These are phyloP conservation scores for Cavia aperea DNA, from an alignment of 2,113 vertebrate genomes.

Conservation along the genomic window DNA sequence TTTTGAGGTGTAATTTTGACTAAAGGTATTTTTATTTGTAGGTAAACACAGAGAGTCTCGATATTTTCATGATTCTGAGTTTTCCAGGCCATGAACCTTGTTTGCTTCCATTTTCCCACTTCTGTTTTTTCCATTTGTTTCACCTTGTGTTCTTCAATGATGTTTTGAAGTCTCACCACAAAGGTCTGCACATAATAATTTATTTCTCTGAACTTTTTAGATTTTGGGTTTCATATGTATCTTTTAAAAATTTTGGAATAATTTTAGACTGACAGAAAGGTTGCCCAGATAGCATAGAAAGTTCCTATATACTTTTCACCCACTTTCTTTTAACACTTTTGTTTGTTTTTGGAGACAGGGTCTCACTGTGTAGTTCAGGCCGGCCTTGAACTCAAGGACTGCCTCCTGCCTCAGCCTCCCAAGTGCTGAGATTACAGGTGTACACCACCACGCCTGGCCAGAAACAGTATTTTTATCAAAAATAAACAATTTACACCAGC, in stretches of 20 bases:
- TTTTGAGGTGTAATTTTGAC: background rate
- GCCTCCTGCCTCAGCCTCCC: background rate
- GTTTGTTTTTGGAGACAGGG: background rate
- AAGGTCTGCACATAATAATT: background rate
- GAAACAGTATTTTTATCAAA: background rate
- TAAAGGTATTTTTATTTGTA: background rate
- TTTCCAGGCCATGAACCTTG: background rate
- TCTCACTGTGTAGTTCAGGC: background rate
- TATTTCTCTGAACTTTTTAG: background rate
- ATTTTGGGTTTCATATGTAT: background rate
- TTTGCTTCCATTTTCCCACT: background rate
- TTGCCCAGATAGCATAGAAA: background rate
- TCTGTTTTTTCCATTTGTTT: background rate
- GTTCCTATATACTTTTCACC: background rate
- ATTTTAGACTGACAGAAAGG: background rate
- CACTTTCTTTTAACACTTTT: background rate
- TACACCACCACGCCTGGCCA: background rate
- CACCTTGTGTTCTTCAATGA: background rate
- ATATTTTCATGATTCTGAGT: background rate
- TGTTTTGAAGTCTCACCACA: background rate
- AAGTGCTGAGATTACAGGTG: background rate
- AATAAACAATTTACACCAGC: background rate
- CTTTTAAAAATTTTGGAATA: background rate
- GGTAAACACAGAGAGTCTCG: background rate
- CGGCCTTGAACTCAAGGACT: background rate